Evolutionary conservation across 2,888 invertebrate genomes (phyloP), one percentile per base, ranked within the genome.

Genomic region (Sphecodes monilicornis): DNA sequence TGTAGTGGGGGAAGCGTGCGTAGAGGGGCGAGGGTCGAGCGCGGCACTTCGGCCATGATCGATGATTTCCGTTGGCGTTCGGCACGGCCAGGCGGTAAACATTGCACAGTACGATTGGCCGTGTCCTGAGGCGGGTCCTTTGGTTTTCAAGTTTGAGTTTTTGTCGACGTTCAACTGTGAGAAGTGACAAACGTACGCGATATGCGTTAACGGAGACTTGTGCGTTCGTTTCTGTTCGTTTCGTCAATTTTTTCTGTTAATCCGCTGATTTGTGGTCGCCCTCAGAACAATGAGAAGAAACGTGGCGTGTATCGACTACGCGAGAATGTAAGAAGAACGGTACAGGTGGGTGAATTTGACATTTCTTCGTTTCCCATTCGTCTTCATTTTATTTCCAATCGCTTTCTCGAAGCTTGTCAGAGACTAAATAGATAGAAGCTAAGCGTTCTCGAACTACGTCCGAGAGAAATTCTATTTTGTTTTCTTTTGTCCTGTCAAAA

Each of bases 91-190:
- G 92, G 94, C 93, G 93, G 94, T 94, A 94, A 94, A 94, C 93
- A 94, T 93, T 93, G 91, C 91, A 92, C 93, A 92, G 93, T 93
- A 92, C 92, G 92, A 94, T 94, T 93, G 94, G 93, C 91, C 91
- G 92, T 78, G 83, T 91, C 91, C 91, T 91, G 92, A 93, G 92
- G 93, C 93, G 93, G 93, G 93, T 94, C 93, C 93, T 94, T 93
- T 90, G 93, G 93, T 94, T 93, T 93, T 93, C 91, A 80, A 79
- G 77, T 76, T 85, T 78, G 75, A 88, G 85, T 85, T 88, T 89
- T 82, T 78, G 46, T 82, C 82, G 78, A 68, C 80, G 76, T 85
- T 80, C 69, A 76, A 80, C 72, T 82, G 60, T 78, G 68, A 75
- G 76, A 86, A 86, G 83, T 86, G 86, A 83, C 66, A 75, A 78